These are phyloP conservation scores for Orussus abietinus DNA, from an alignment of 1,140 invertebrate species.

Conservation along the genomic window DNA sequence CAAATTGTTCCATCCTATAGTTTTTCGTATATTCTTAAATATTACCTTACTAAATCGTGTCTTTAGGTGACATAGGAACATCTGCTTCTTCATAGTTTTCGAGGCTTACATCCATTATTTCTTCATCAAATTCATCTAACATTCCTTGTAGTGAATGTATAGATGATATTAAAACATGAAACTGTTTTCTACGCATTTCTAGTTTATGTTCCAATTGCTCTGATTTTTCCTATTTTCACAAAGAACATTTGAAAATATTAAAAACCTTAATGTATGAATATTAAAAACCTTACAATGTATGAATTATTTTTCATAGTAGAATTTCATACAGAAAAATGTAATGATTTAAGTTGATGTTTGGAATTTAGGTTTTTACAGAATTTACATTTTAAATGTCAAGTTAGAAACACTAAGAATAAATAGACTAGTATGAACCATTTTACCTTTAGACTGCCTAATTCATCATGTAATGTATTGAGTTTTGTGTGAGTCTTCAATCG, in stretches of 20 bases:
- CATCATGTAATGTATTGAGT: conserved; percentile 68
- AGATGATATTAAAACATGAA: conserved; percentile 79
- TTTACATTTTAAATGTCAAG: too few species aligned
- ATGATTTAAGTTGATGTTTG: too few species aligned
- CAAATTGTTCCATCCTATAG: too few species aligned
- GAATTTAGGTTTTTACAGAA: too few species aligned
- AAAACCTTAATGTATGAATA: too few species aligned
- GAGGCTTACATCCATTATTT: conserved; percentile 59
- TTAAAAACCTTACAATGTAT: too few species aligned
- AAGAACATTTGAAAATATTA: too few species aligned
- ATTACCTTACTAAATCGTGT: conserved; percentile 12
- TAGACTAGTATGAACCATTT: too few species aligned
- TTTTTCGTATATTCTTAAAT: too few species aligned
- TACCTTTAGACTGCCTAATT: conserved; percentile 65
- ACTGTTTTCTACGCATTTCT: conserved; percentile 80
- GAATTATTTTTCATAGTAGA: too few species aligned
- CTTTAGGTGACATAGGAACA: conserved; percentile 27
- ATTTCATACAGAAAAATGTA: too few species aligned
- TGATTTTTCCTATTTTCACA: conserved; percentile 66
- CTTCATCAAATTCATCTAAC: conserved; percentile 63
- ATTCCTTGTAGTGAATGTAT: conserved; percentile 74
- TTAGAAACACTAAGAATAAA: too few species aligned
- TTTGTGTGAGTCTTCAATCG: conserved; percentile 77
- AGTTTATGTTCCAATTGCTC: conserved; percentile 72
- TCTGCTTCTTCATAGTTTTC: conserved; percentile 52